Evolutionary conservation across 2,888 invertebrate genomes (phyloP), one percentile per base, ranked within the genome.

Genomic region (Lypha dubia): DNA sequence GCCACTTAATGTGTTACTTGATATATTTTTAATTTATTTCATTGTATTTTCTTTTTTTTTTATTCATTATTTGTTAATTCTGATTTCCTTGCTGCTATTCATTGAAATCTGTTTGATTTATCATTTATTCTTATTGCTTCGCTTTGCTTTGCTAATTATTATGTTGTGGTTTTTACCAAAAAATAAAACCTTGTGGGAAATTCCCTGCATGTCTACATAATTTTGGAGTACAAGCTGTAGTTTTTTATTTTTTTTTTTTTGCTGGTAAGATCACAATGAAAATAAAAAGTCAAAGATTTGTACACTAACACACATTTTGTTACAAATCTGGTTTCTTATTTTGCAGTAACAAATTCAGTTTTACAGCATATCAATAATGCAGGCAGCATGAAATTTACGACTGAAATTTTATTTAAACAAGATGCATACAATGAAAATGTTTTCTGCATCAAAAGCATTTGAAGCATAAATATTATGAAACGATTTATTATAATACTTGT

Each of bases 121-220:
- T 44, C 20, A 24, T 44, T 32, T 22, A 53, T 73, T 65, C 49
- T 60, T 67, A 22, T 3, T 49, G 44, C 44, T 44, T 32, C 20
- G 11, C 0, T 51, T 65, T 46, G 2, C n/a, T n/a, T n/a, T n/a
- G n/a, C n/a, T n/a, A n/a, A 28, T 56, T 56, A 71, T 49, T 70
- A 49, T 28, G 11, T 79, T 49, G 56, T 15, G 53, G 67, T 56
- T 76, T 60, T 74, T 74, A 53, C 62, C 28, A 49, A 60, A 68
- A 38, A 28, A 32, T 17, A 15, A 74, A 79, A 70, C 70, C 74
- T 79, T 79, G 75, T 80, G 75, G 84, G 84, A 60, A 76, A 65
- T 76, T 60, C 84, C 84, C 71, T 1, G 44, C 15, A 35, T n/a
- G 13, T 62, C 17, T 51, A 65, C 32, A 51, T 32, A 46, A 65